Percentiles rank a stretch among this genome's conserved stretches.
Conservation (phyloP, 2,113 vertebrate species). For the Cacatua alba region DNA sequence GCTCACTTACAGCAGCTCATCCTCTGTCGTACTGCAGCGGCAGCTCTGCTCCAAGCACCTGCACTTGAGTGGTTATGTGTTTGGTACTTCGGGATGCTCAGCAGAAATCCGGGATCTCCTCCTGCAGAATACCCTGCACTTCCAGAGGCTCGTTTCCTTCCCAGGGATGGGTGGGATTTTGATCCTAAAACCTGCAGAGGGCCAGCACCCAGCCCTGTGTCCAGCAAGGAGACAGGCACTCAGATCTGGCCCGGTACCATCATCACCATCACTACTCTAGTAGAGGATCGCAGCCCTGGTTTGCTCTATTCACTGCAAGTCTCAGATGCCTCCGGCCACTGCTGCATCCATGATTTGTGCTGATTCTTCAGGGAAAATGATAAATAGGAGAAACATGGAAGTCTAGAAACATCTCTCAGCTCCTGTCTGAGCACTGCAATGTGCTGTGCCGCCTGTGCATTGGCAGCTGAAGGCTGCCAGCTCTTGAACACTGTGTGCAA, state of each 20-base stretch:
- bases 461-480: background rate
- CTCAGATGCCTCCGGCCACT: background rate
- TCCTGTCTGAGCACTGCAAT: background rate
- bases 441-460: fast-evolving
- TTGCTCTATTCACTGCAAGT: background rate
- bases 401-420: background rate
- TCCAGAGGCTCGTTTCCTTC: background rate
- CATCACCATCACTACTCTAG: background rate
- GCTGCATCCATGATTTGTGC: background rate
- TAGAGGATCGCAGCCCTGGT: background rate
- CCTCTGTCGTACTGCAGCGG: background rate
- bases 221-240: background rate
- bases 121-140: fast-evolving
- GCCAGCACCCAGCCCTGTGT: background rate
- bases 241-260: background rate
- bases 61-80: fast-evolving
- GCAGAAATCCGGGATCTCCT: background rate
- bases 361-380: background rate
- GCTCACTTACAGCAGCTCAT: background rate
- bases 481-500: background rate
- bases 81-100: fast-evolving
- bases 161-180: background rate
- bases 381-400: background rate
- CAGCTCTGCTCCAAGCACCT: background rate
- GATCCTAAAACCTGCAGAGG: background rate